Conservation (phyloP, 2,113 vertebrate genomes). For the Trematomus loennbergii region DNA sequence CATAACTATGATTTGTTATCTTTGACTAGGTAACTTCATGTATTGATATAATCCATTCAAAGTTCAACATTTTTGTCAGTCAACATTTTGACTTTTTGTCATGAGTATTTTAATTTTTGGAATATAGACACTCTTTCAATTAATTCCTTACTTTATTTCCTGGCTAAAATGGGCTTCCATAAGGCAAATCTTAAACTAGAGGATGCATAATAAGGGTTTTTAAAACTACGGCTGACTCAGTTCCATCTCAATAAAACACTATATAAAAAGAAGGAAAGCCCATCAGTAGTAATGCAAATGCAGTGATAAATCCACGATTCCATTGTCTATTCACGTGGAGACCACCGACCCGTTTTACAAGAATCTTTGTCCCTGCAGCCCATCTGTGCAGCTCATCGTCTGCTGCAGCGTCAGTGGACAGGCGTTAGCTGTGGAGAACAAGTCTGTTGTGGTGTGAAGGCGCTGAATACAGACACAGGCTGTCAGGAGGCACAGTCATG, state of each 20-base stretch:
- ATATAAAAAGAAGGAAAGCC: neutral
- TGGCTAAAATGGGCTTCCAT: neutral
- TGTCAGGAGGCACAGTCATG: conserved; percentile 36
- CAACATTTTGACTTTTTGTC: neutral
- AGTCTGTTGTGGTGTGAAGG: conserved; percentile 71
- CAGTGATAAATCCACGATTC: neutral
- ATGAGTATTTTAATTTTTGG: neutral
- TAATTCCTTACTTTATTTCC: neutral
- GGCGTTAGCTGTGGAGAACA: conserved; percentile 55
- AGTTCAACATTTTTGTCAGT: too few relatives aligned
- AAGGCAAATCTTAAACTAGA: neutral
- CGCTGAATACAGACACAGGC: conserved; percentile 54
- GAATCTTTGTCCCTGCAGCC: conserved; percentile 19
- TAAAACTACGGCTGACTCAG: neutral
- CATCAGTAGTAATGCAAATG: neutral
- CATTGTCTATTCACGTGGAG: conserved; percentile 11
- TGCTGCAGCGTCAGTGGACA: conserved; percentile 44
- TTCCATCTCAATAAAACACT: neutral
- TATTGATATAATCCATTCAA: neutral
- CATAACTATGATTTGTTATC: neutral
- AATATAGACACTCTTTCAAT: neutral
- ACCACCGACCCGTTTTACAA: conserved; percentile 13
- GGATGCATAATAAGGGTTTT: neutral
- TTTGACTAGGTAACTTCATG: neutral
- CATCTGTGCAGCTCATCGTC: conserved; percentile 52